Conservation (phyloP, 2,113 vertebrate genomes). For the Dicerorhinus sumatrensis region DNA sequence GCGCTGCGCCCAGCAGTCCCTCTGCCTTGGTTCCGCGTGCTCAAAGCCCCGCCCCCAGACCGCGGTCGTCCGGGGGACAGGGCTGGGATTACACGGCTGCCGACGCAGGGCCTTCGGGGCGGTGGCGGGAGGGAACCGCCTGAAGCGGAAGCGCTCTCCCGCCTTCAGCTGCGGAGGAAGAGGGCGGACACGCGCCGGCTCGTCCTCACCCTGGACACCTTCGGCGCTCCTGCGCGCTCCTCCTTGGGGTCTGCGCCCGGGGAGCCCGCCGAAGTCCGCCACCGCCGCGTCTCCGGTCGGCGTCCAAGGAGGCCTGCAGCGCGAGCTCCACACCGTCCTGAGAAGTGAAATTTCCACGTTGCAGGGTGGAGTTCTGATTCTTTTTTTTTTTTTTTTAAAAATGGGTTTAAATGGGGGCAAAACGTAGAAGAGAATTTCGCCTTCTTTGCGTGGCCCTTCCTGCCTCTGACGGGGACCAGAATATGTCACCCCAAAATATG, state of each 20-base stretch:
- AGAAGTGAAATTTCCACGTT: background rate
- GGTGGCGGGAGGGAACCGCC: background rate
- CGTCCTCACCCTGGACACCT: too few relatives aligned
- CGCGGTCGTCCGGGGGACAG: rapidly evolving
- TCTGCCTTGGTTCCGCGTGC: background rate
- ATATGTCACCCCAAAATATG: background rate
- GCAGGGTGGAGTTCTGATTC: background rate
- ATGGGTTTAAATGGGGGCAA: background rate
- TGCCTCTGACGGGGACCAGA: background rate
- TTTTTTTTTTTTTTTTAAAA: background rate
- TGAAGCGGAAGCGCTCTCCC: too few relatives aligned
- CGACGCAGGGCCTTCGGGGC: background rate
- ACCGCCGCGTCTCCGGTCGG: too few relatives aligned
- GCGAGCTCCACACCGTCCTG: background rate
- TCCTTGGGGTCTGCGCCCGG: too few relatives aligned
- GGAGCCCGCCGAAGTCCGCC: too few relatives aligned
- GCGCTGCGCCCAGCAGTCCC: background rate
- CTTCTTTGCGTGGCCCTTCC: background rate
- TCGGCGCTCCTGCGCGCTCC: too few relatives aligned
- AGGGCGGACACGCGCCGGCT: background rate
- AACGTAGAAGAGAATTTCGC: background rate
- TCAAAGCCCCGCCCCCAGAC: rapidly evolving
- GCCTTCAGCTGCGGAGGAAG: background rate
- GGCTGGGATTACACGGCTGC: background rate
- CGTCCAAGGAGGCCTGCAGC: too few relatives aligned